These are phyloP conservation scores for Drosophila seclusa DNA, from an alignment of 2,888 invertebrate genomes.

Conservation along the genomic window DNA sequence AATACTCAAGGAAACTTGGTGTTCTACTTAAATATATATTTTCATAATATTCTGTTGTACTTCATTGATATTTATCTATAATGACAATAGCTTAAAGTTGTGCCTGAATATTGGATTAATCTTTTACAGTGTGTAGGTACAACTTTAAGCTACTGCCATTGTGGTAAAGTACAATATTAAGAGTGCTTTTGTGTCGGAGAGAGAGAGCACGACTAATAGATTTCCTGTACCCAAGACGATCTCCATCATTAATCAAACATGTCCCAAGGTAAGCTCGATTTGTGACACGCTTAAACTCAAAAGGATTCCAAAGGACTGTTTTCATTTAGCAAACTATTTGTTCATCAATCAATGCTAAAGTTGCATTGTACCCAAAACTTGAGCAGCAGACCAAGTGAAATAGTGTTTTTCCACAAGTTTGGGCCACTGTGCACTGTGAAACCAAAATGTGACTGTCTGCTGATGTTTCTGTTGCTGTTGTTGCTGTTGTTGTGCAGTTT, in stretches of 20 bases:
- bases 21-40: background rate
- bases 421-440: constrained; percentile 47
- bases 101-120: too few relatives aligned
- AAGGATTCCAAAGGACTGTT: background rate
- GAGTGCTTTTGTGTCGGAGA: background rate
- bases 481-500: constrained; percentile 32
- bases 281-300: background rate
- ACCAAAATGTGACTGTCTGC: constrained; percentile 50
- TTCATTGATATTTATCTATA: background rate
- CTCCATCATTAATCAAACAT: background rate
- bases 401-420: background rate
- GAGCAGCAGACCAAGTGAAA: background rate
- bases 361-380: background rate
- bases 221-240: background rate
- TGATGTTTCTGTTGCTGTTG: constrained; percentile 24
- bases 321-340: background rate
- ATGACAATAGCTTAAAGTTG: background rate
- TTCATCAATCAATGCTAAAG: background rate
- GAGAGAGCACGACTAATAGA: background rate
- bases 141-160: background rate
- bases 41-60: background rate
- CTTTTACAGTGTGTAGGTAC: background rate
- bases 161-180: background rate
- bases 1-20: background rate
- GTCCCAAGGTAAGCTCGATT: background rate